Percentiles rank a stretch among this genome's conserved stretches.
These are phyloP conservation scores for Pteruthius melanotis DNA, from an alignment of 2,113 vertebrate species.

Conservation along the genomic window DNA sequence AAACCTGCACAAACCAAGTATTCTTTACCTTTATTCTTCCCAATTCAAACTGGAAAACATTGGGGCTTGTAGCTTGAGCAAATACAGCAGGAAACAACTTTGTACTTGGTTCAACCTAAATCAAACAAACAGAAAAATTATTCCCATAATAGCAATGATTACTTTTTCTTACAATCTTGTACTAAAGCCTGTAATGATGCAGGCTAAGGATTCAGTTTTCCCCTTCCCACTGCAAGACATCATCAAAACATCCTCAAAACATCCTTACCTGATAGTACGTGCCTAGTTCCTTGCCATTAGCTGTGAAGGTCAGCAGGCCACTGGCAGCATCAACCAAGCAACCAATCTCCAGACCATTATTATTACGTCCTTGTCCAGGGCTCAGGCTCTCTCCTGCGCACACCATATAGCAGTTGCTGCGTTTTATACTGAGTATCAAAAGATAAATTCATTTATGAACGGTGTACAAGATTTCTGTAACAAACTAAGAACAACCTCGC, in stretches of 20 bases:
- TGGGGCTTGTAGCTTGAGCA: conserved; percentile 93
- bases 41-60: conserved; percentile 93
- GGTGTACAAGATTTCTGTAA: background rate
- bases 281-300: conserved; percentile 92
- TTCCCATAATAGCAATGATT: background rate
- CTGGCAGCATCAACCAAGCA: conserved; percentile 88
- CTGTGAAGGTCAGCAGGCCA: conserved; percentile 89
- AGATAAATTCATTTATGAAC: conserved; percentile 36
- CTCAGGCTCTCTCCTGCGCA: conserved; percentile 92
- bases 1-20: background rate
- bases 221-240: background rate
- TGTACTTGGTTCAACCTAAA: conserved; percentile 93
- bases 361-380: conserved; percentile 90
- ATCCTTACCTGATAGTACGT: conserved; percentile 87
- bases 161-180: background rate
- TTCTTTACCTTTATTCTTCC: conserved; percentile 89
- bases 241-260: conserved; percentile 25
- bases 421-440: conserved; percentile 87
- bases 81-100: conserved; percentile 97
- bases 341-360: conserved; percentile 92
- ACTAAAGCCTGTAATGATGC: background rate
- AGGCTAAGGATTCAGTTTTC: background rate
- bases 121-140: background rate
- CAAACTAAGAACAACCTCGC: background rate
- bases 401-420: conserved; percentile 98